Percentiles rank a stretch among this genome's conserved stretches.
Conservation (phyloP, 2,113 vertebrate species). For the Takifugu bimaculatus region DNA sequence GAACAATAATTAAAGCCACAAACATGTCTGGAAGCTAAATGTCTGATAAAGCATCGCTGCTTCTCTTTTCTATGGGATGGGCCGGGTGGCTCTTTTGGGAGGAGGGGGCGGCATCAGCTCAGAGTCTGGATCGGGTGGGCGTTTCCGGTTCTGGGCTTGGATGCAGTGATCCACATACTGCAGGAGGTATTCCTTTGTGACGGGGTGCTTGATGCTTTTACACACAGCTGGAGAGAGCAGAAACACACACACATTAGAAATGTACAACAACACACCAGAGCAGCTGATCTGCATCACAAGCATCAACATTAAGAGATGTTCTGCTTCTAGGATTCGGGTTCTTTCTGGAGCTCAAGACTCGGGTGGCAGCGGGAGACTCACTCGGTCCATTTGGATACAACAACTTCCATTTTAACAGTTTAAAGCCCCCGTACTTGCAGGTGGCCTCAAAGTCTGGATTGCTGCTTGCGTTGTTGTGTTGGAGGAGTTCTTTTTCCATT, state of each 20-base stretch:
- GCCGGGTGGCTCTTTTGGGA: constrained; percentile 83
- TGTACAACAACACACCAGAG: background rate
- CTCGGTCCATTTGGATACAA: too few species aligned
- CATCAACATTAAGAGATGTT: background rate
- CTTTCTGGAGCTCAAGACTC: too few species aligned
- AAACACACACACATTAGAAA: background rate
- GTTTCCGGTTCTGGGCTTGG: constrained; percentile 81
- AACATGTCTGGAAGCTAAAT: constrained; percentile 51
- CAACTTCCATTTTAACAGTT: too few species aligned
- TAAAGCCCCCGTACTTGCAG: too few species aligned
- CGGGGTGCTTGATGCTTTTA: constrained; percentile 91
- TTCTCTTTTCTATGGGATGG: constrained; percentile 65
- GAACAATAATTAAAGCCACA: constrained; percentile 66
- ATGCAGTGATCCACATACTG: constrained; percentile 86
- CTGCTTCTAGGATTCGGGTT: too few species aligned
- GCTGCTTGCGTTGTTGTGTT: too few species aligned
- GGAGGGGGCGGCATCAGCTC: constrained; percentile 96
- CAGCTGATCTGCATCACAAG: too few species aligned
- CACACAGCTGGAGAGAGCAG: constrained; percentile 83
- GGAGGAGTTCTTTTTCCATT: too few species aligned
- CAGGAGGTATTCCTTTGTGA: constrained; percentile 94
- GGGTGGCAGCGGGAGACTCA: too few species aligned
- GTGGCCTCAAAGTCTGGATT: too few species aligned
- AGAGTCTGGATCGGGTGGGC: constrained; percentile 83
- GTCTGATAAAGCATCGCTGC: constrained; percentile 30